Conservation (phyloP, 1,140 invertebrate genomes). For the Bradynema listronoti region DNA sequence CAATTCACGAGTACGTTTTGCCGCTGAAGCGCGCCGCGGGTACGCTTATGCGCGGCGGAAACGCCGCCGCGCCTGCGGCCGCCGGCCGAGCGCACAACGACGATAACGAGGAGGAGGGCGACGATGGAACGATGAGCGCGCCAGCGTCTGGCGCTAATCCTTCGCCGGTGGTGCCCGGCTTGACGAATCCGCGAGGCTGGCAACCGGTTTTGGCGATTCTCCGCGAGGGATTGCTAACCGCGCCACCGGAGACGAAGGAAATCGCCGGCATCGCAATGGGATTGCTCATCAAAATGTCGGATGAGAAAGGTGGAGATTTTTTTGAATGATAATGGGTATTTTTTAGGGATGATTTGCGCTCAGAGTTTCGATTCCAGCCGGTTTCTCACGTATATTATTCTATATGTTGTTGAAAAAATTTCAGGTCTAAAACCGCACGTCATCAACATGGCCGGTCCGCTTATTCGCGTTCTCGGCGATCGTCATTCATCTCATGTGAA, state of each 20-base stretch:
- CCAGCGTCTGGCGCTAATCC: too few relatives aligned
- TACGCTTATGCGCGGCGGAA: constrained; percentile 15
- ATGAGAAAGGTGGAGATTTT: too few relatives aligned
- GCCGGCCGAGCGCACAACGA: constrained; percentile 17
- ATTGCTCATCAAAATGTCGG: constrained; percentile 80
- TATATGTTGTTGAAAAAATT: constrained; percentile 11
- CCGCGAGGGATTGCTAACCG: constrained; percentile 88
- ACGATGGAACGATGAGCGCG: too few relatives aligned
- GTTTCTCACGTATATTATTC: neutral
- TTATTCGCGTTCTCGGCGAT: constrained; percentile 93
- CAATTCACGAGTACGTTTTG: constrained; percentile 28
- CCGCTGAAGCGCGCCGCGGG: constrained; percentile 46
- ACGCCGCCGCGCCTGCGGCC: too few relatives aligned
- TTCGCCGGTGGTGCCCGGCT: neutral
- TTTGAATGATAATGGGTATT: constrained; percentile 1
- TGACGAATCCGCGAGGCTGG: constrained; percentile 75
- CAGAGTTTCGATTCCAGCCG: neutral
- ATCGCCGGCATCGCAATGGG: constrained; percentile 84
- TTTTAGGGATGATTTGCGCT: neutral
- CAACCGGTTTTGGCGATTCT: constrained; percentile 86
- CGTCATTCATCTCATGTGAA: constrained; percentile 85
- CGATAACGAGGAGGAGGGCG: neutral
- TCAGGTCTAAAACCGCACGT: constrained; percentile 82
- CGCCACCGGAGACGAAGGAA: constrained; percentile 86
- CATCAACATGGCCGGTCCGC: constrained; percentile 88